Evolutionary conservation across 2,797 vertebrate genomes (phyloP), one percentile per base, ranked within the genome.

Genomic region (Hoplostethus atlanticus): DNA sequence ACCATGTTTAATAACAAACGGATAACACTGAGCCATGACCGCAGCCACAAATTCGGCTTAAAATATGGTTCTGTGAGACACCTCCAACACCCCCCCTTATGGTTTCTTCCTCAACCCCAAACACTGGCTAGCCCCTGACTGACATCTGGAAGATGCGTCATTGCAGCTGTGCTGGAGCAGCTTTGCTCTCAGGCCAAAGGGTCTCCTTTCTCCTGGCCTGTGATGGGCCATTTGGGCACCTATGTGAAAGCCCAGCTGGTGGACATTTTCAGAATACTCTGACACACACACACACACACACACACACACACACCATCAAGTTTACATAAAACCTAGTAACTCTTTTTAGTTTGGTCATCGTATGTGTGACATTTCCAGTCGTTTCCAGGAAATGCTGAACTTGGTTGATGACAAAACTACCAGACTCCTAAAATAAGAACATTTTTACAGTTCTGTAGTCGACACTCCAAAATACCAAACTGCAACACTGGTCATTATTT

Each of bases 111-210:
- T 83, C 56, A 80, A 64, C 53, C 68, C 65, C 53, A 72, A 80
- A 87, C 87, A 71, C 64, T 16, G 44, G 62, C 84, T 71, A 80
- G 80, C 86, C 64, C 78, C 78, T 76, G 75, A 74, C 81, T 76
- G 85, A 93, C 94, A 95, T 94, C 93, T 95, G 93, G 86, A 91
- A 86, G 92, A 94, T 91, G 87, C 87, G 88, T 94, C 90, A 91
- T 81, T 91, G 92, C 94, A 95, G 93, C 94, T 95, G 94, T 88
- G 80, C 72, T 65, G 73, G 65, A 92, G 88, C 86, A 85, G 90
- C 86, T 90, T 90, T 87, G 67, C 88, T 85, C 84, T 79, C 68
- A 46, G 92, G 91, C 89, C 91, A 93, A 90, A 93, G 92, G 91
- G 79, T 91, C 88, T 88, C 87, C 77, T 84, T 76, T 87, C 86